Percentiles rank a stretch among this genome's conserved stretches.
phyloP scores from a whole-genome alignment of 2,113 vertebrate genomes.

The Dipodomys stephensi region DNA sequence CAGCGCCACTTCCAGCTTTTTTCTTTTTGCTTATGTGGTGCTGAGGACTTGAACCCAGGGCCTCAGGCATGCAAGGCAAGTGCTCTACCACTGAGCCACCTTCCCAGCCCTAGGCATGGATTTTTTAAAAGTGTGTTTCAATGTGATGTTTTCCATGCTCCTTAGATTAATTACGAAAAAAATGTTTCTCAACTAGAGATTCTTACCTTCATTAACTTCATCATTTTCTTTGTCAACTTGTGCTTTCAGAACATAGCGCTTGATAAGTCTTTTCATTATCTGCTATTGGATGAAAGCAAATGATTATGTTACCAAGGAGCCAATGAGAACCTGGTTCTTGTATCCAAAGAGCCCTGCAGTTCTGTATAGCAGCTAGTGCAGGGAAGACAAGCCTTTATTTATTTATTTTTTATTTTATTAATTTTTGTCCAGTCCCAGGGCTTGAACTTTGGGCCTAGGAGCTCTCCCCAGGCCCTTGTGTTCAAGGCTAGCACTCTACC shows the following conservation, averaged over 20 bases:
- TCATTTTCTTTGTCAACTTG: slow-evolving; percentile 96
- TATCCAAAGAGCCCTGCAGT: neutral
- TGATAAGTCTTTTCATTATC: slow-evolving; percentile 96
- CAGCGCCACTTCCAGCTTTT: too few relatives aligned
- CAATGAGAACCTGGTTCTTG: neutral
- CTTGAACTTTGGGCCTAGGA: too few relatives aligned
- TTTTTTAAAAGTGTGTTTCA: slow-evolving; percentile 10
- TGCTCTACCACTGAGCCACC: too few relatives aligned
- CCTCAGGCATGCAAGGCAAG: too few relatives aligned
- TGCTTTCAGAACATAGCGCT: slow-evolving; percentile 94
- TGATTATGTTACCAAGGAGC: neutral
- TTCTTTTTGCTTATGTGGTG: too few relatives aligned
- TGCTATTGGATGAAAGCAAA: slow-evolving; percentile 87
- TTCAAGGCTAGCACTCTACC: too few relatives aligned
- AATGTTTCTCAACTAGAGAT: neutral
- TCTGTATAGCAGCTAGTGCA: neutral
- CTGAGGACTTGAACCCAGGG: too few relatives aligned
- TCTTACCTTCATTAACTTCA: slow-evolving; percentile 95
- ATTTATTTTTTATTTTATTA: too few relatives aligned
- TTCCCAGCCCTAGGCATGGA: neutral
- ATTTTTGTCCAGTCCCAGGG: too few relatives aligned
- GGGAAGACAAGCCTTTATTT: neutral
- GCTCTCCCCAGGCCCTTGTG: too few relatives aligned
- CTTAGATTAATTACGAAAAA: neutral
- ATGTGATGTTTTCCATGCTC: neutral